A percentile compares a stretch with the other conserved stretches of the same genome.
These are phyloP conservation scores for Protonibea diacanthus DNA, from an alignment of 2,797 vertebrate species.

Conservation along the genomic window DNA sequence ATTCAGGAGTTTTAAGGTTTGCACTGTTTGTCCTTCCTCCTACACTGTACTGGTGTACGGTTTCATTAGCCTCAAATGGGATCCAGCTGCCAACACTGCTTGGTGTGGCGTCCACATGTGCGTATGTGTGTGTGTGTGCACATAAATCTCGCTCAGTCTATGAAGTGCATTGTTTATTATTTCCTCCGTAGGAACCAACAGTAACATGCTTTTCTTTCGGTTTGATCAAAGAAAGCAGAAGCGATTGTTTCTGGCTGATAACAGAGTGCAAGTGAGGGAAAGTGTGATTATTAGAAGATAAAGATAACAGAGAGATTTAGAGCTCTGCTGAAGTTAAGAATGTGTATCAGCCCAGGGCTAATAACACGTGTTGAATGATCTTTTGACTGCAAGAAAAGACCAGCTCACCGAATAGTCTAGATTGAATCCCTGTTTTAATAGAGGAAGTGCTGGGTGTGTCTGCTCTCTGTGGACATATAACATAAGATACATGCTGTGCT, in stretches of 20 bases:
- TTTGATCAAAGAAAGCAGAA: constrained; percentile 4
- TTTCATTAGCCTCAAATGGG: constrained; percentile 68
- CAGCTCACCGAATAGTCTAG: constrained; percentile 20
- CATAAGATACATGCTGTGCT: constrained; percentile 11
- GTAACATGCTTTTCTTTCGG: not conserved
- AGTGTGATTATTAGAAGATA: constrained; percentile 6
- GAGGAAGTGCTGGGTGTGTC: constrained; percentile 60
- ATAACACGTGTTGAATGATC: constrained; percentile 17
- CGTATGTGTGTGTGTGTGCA: constrained; percentile 2
- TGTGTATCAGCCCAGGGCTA: constrained; percentile 2
- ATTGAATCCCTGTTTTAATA: constrained; percentile 24
- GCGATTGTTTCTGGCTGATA: constrained; percentile 40
- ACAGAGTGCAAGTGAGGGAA: constrained; percentile 26
- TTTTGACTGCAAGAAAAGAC: constrained; percentile 49
- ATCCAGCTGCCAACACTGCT: constrained; percentile 48
- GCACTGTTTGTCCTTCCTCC: constrained; percentile 37
- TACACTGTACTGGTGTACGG: constrained; percentile 1
- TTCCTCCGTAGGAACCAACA: constrained; percentile 26
- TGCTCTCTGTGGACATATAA: constrained; percentile 29
- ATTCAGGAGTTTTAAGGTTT: constrained; percentile 13
- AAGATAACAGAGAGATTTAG: not conserved
- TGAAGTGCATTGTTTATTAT: constrained; percentile 53
- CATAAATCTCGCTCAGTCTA: constrained; percentile 24
- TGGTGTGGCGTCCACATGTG: not conserved
- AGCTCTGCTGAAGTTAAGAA: not conserved